Evolutionary conservation across 2,888 invertebrate species (phyloP), one percentile per base, ranked within the genome.

Genomic region (Spialia ferax): DNA sequence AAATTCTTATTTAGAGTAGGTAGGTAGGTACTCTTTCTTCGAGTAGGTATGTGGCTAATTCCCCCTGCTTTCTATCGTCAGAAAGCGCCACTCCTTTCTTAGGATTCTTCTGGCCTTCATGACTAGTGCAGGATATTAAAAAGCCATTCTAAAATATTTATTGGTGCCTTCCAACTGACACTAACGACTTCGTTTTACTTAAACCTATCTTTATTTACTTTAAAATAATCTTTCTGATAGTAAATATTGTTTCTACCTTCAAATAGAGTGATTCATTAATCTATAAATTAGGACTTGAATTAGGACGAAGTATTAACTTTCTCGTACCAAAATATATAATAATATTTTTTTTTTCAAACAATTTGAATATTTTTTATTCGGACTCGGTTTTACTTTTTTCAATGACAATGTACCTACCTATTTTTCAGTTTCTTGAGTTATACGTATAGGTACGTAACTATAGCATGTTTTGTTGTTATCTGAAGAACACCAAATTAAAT

Each of bases 91-190:
- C 4, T 22, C 11, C 22, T 22, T 50, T 7, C 42, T 22, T 50
- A 50, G 20, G 22, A 50, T 50, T 50, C 50, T 22, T 15, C 50
- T 50, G 15, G 50, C 23, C 22, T 50, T 50, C 11, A 50, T 50
- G 50, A 50, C 50, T 50, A 50, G 50, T 50, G 48, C 22, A 50
- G 50, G 22, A 50, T 50, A 50, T n/a, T 10, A 20, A 45, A 45
- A 22, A 7, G 15, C 42, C 45, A 45, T 45, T 8, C 18, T 1
- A 18, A 45, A 45, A 45, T 18, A 45, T 18, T 45, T 35, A 10
- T 35, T 11, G 3, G 32, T 35, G 32, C 32, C 32, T 2, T 11
- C 8, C n/a, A 1, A 35, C 32, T 35, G 32, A 35, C 32, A 35
- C 32, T 35, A 35, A 35, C 1, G 29, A 10, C 10, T 29, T 29